A percentile compares a stretch with the other conserved stretches of the same genome.
Evolutionary conservation across 92 coral and sea anemone genomes (phyloP).

Genomic region (Phymanthus crucifer): DNA sequence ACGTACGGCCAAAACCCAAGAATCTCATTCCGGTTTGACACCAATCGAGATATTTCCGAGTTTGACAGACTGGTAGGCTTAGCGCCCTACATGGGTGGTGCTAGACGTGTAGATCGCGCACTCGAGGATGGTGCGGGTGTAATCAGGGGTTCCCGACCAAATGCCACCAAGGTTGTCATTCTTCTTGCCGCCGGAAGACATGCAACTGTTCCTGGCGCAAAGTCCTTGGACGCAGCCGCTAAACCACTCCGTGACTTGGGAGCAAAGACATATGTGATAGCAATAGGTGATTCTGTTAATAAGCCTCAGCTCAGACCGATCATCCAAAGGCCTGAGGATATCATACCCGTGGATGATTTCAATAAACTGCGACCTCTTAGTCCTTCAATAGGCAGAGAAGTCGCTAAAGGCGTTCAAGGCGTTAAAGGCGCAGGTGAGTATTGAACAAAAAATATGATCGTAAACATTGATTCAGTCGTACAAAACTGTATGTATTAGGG

Average conservation of each 20-base stretch:
- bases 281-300: constrained; percentile 51
- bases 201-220: constrained; percentile 12
- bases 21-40: constrained; percentile 37
- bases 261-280: constrained; percentile 58
- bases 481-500: too few species aligned
- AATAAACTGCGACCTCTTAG: constrained; percentile 33
- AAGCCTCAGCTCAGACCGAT: constrained; percentile 45
- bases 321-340: constrained; percentile 47
- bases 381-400: constrained; percentile 33
- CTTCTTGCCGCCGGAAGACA: constrained; percentile 64
- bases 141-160: constrained; percentile 31
- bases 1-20: constrained; percentile 55
- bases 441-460: too few species aligned
- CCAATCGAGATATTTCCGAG: constrained; percentile 13
- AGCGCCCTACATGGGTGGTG: constrained; percentile 38
- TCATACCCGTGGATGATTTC: constrained; percentile 47
- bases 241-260: constrained; percentile 66
- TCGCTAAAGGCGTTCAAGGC: constrained; percentile 41
- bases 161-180: constrained; percentile 46
- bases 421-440: constrained; percentile 49
- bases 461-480: too few species aligned
- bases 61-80: constrained; percentile 37
- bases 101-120: constrained; percentile 57
- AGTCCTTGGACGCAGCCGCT: constrained; percentile 41
- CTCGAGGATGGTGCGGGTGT: constrained; percentile 38